Percentiles rank a stretch among this genome's conserved stretches.
Conservation (phyloP, 2,113 vertebrate species). For the Benitochromis conjunctus region DNA sequence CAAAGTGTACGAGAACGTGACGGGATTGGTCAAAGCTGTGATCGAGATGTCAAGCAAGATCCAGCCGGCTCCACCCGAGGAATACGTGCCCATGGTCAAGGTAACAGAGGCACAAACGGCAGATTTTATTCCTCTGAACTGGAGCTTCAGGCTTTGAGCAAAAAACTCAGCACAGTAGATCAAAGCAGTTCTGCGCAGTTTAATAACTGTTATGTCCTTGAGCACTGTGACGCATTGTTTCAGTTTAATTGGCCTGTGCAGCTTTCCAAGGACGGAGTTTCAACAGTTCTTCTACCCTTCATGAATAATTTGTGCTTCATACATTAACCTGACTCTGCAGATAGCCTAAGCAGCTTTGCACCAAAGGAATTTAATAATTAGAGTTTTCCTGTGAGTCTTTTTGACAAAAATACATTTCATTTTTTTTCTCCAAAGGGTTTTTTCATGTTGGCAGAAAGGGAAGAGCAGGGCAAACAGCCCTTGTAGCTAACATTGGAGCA, state of each 20-base stretch:
- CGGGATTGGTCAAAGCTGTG: slow-evolving; percentile 93
- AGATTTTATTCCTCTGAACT: not conserved
- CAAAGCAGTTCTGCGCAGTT: not conserved
- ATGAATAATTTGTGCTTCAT: not conserved
- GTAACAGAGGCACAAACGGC: slow-evolving; percentile 49
- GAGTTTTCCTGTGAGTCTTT: not conserved
- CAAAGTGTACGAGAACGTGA: slow-evolving; percentile 98
- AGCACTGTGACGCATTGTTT: not conserved
- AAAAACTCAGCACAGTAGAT: not conserved
- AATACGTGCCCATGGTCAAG: slow-evolving; percentile 99
- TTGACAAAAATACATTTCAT: not conserved
- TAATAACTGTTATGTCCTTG: not conserved
- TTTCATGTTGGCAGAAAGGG: fast-evolving
- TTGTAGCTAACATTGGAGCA: fast-evolving
- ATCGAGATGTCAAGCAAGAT: slow-evolving; percentile 99
- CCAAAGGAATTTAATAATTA: not conserved
- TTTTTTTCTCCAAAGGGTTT: not conserved
- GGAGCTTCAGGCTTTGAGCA: not conserved
- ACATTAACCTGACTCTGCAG: not conserved
- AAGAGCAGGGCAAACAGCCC: not conserved
- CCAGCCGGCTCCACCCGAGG: slow-evolving; percentile 92
- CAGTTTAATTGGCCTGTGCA: not conserved
- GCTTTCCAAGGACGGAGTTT: not conserved
- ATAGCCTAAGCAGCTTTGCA: not conserved
- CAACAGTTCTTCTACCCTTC: not conserved